phyloP scores from a whole-genome alignment of 1,140 invertebrate species.

The Arctopsyche grandis region DNA sequence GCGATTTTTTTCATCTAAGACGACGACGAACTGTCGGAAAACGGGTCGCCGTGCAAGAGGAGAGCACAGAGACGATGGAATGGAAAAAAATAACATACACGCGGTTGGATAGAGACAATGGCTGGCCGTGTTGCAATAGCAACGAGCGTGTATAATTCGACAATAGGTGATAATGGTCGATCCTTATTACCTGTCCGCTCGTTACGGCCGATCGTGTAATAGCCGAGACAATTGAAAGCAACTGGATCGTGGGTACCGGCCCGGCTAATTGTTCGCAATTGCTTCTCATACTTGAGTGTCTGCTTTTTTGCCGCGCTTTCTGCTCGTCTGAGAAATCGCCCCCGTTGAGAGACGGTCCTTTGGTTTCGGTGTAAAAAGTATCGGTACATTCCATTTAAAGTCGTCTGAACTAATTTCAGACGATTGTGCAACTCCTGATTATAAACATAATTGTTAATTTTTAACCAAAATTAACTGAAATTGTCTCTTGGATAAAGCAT shows the following conservation, averaged over 20 bases:
- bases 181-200: constrained; percentile 50
- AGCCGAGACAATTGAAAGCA: constrained; percentile 45
- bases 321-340: not conserved
- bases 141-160: constrained; percentile 51
- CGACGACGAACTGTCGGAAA: not conserved
- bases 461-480: too few species aligned
- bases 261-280: constrained; percentile 26
- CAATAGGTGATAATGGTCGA: constrained; percentile 54
- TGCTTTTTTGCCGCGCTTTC: not conserved
- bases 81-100: constrained; percentile 12
- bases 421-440: too few species aligned
- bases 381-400: too few species aligned
- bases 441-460: too few species aligned
- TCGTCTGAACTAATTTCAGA: too few species aligned
- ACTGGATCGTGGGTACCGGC: constrained; percentile 52
- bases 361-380: not conserved
- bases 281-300: not conserved
- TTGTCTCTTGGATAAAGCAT: too few species aligned
- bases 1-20: constrained; percentile 5
- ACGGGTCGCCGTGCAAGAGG: not conserved
- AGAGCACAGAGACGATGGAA: not conserved
- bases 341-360: not conserved
- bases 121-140: constrained; percentile 35
- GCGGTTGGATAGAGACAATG: constrained; percentile 43
- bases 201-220: constrained; percentile 40